Conservation (phyloP, 2,797 vertebrate species). For the Poliocrania exsul region DNA sequence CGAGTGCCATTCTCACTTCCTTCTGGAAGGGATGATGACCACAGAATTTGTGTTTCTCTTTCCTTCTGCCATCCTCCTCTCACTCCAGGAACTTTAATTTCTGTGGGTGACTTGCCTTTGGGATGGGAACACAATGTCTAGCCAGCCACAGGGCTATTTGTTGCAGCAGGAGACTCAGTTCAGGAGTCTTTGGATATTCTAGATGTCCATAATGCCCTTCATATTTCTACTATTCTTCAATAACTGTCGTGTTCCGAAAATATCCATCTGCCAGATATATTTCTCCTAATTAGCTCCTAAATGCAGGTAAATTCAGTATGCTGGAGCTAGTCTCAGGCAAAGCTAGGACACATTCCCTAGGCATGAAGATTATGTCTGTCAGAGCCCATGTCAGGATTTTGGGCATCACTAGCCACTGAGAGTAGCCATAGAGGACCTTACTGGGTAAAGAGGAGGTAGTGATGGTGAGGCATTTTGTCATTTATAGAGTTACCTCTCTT, state of each 20-base stretch:
- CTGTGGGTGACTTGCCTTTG: not conserved
- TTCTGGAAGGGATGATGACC: rapidly evolving
- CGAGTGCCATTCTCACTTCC: not conserved
- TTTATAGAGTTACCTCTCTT: not conserved
- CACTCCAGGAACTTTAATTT: not conserved
- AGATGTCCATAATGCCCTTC: not conserved
- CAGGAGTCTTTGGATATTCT: not conserved
- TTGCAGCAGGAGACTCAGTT: not conserved
- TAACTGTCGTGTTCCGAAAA: not conserved
- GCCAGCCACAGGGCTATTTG: not conserved
- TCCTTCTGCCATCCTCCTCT: not conserved
- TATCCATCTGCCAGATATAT: not conserved
- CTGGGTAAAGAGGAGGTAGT: not conserved
- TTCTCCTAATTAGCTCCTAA: not conserved
- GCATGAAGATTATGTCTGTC: not conserved
- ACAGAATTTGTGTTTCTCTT: not conserved
- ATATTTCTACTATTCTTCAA: not conserved
- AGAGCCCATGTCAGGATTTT: not conserved
- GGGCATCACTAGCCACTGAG: not conserved
- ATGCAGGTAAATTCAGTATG: not conserved
- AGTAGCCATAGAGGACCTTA: not conserved
- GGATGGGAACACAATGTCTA: not conserved
- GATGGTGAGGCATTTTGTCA: not conserved
- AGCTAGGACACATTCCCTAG: not conserved
- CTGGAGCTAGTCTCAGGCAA: not conserved